Evolutionary conservation across 2,113 vertebrate genomes (phyloP), one percentile per base, ranked within the genome.

Genomic region (Pachyramphus minor): DNA sequence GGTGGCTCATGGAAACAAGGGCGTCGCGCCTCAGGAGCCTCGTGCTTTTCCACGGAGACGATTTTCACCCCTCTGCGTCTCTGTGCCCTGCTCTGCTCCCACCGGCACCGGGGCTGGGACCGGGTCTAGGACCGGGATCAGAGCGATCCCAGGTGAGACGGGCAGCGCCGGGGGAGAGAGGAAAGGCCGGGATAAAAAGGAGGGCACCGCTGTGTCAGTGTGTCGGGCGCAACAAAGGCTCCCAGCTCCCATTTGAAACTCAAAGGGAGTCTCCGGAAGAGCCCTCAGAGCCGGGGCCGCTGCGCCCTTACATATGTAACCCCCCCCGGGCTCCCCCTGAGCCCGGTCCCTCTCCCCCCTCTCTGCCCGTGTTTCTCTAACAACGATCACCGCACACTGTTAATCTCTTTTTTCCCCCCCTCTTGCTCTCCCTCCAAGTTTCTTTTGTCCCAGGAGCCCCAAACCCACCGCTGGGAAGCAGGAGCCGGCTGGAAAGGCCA

Each of bases 191-290:
- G 66, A 23, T 30, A 41, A 24, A 31, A 18, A 35, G 56, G 42
- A 11, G 62, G 71, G 45, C 6, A 19, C n/a, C 1, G 84, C 28
- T 28, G 84, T 71, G 92, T 25, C 80, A 37, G 41, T 6, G 52
- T 37, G 80, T 82, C 95, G 96, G 94, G 66, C 94, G 93, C 94
- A 92, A 68, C 96, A 94, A 85, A 90, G 58, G 77, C 92, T 42
- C 58, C n/a, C 56, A 2, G 74, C 5, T 41, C 49, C 90, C 67
- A 67, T 94, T 96, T 94, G 93, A 85, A 97, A 89, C 80, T 94
- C 96, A 95, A 96, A 96, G 55, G 63, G 81, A 64, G 6, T 39
- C 92, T 80, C 94, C 89, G 79, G 92, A 95, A 95, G 62, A 45
- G 21, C 42, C 66, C 30, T 33, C 27, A 18, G 69, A 50, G 62